phyloP scores from a whole-genome alignment of 2,888 invertebrate genomes.

The Graphium colonna region DNA sequence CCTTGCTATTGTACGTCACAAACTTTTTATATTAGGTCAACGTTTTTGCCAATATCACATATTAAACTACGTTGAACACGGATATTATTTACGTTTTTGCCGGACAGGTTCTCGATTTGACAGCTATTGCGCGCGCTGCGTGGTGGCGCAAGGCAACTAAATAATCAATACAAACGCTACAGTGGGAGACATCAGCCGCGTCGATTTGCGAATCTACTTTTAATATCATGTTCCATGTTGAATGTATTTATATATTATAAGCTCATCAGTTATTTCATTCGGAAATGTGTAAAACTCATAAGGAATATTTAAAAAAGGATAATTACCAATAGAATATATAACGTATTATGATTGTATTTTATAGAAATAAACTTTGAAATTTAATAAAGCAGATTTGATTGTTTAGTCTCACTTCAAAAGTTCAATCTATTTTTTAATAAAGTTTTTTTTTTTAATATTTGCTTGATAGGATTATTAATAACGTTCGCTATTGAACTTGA shows the following conservation, averaged over 20 bases:
- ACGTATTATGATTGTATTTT: too few relatives aligned
- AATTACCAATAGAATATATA: too few relatives aligned
- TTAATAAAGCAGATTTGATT: too few relatives aligned
- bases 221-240: neutral
- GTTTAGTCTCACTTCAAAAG: too few relatives aligned
- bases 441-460: too few relatives aligned
- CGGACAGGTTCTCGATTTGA: constrained; percentile 46
- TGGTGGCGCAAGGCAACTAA: constrained; percentile 32
- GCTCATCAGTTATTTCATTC: neutral
- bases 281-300: too few relatives aligned
- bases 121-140: constrained; percentile 58
- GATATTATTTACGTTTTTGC: constrained; percentile 16
- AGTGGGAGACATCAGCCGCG: constrained; percentile 2
- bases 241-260: neutral
- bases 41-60: neutral
- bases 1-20: neutral
- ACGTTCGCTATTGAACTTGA: too few relatives aligned
- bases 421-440: too few relatives aligned
- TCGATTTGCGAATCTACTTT: neutral
- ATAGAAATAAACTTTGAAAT: too few relatives aligned
- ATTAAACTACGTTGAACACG: neutral
- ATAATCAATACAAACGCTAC: constrained; percentile 51
- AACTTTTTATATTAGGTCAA: neutral
- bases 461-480: too few relatives aligned
- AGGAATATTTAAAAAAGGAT: too few relatives aligned